These are phyloP conservation scores for Buphagus erythrorhynchus DNA, from an alignment of 2,797 vertebrate genomes.

Conservation along the genomic window DNA sequence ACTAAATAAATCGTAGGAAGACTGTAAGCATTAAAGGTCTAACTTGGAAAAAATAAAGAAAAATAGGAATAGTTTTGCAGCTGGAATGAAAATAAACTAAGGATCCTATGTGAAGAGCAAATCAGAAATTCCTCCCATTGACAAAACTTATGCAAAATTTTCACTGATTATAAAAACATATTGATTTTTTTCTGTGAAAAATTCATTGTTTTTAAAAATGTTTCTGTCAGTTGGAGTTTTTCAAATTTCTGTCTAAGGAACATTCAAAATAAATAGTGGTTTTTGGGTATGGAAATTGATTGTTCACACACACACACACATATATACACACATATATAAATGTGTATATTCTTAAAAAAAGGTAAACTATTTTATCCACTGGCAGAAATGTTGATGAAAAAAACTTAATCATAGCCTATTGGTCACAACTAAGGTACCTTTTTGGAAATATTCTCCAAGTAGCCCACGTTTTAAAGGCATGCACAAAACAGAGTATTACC, in stretches of 20 bases:
- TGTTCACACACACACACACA: not conserved
- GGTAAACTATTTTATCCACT: not conserved
- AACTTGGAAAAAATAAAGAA: not conserved
- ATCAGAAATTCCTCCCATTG: not conserved
- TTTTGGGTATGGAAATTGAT: not conserved
- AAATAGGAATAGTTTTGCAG: not conserved
- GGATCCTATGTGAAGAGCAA: not conserved
- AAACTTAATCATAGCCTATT: not conserved
- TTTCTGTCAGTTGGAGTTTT: not conserved
- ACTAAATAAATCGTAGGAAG: not conserved
- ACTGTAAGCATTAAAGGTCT: not conserved
- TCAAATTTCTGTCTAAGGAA: not conserved
- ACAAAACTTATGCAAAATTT: not conserved
- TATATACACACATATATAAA: not conserved
- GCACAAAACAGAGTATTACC: not conserved
- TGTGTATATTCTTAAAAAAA: not conserved
- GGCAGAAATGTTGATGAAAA: not conserved
- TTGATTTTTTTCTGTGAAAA: not conserved
- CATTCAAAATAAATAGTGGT: not conserved
- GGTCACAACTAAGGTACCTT: not conserved
- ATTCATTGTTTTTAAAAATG: not conserved
- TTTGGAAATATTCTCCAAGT: not conserved
- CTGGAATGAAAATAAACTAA: not conserved
- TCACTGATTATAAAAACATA: not conserved
- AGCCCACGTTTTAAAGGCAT: not conserved